Evolutionary conservation across 1,140 invertebrate genomes (phyloP).

Genomic region (Aphidius ervi): DNA sequence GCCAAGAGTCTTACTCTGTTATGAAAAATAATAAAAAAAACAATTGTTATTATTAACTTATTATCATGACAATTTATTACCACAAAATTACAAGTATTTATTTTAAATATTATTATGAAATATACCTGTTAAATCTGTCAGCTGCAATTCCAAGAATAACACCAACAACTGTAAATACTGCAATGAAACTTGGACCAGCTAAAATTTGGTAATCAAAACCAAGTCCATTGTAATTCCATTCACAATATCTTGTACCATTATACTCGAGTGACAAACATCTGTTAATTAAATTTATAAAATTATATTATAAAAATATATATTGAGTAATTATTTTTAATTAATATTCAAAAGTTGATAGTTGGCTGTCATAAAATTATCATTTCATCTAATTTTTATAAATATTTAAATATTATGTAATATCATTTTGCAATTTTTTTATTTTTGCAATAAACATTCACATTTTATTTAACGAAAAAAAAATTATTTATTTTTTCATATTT

Average conservation of each 20-base stretch:
- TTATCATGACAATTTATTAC: background rate
- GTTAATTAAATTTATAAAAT: conserved; percentile 19
- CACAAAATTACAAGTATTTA: too few species aligned
- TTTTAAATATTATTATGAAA: background rate
- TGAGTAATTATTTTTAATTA: background rate
- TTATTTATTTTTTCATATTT: too few species aligned
- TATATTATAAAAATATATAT: conserved; percentile 1
- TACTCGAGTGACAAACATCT: conserved; percentile 64
- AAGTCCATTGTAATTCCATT: conserved; percentile 89
- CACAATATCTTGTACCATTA: conserved; percentile 73
- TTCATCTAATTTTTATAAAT: too few species aligned
- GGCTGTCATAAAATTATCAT: too few species aligned
- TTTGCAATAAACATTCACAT: too few species aligned
- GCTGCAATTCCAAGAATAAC: conserved; percentile 81
- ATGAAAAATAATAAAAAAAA: conserved; percentile 11
- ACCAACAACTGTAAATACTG: conserved; percentile 83
- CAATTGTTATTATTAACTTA: background rate
- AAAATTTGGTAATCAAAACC: conserved; percentile 89
- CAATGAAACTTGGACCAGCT: conserved; percentile 87
- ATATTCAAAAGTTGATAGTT: background rate
- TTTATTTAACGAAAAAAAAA: too few species aligned
- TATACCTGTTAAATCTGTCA: conserved; percentile 65
- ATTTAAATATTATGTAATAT: background rate
- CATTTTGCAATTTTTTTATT: background rate
- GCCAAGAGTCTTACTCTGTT: conserved; percentile 70